Percentiles rank a stretch among this genome's conserved stretches.
Evolutionary conservation across 2,888 invertebrate species (phyloP).

Genomic region (Lepidocyrtinus sp.): DNA sequence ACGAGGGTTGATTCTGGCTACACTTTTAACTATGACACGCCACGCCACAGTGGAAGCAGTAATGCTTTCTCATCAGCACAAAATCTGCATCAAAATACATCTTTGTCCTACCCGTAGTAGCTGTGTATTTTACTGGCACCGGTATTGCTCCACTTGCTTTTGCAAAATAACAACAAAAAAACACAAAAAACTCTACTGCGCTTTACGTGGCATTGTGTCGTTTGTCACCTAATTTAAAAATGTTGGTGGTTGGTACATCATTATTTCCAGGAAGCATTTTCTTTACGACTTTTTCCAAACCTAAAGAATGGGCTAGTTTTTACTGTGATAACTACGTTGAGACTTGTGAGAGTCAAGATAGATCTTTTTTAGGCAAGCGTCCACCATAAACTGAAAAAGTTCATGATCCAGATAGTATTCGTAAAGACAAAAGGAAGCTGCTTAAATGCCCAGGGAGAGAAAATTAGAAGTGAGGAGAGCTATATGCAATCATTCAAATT

Average conservation of each 20-base stretch:
- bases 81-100: no score
- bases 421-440: not conserved
- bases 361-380: constrained; percentile 4
- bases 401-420: constrained; percentile 7
- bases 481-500: constrained; percentile 12
- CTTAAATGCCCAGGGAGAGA: not conserved
- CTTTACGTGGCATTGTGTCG: not conserved
- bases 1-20: no score
- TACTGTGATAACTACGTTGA: no score
- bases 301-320: no score
- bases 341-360: no score
- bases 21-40: no score
- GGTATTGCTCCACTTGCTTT: not conserved
- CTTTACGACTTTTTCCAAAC: no score
- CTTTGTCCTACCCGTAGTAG: no score
- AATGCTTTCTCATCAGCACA: no score
- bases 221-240: not conserved
- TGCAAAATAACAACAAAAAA: not conserved
- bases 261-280: not conserved
- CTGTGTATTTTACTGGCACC: no score
- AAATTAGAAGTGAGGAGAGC: constrained; percentile 2
- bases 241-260: not conserved
- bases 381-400: constrained; percentile 7
- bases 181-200: not conserved
- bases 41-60: no score